A percentile compares a stretch with the other conserved stretches of the same genome.
These are phyloP conservation scores for Emydura subglobosa DNA, from an alignment of 2,113 vertebrate species.

Conservation along the genomic window DNA sequence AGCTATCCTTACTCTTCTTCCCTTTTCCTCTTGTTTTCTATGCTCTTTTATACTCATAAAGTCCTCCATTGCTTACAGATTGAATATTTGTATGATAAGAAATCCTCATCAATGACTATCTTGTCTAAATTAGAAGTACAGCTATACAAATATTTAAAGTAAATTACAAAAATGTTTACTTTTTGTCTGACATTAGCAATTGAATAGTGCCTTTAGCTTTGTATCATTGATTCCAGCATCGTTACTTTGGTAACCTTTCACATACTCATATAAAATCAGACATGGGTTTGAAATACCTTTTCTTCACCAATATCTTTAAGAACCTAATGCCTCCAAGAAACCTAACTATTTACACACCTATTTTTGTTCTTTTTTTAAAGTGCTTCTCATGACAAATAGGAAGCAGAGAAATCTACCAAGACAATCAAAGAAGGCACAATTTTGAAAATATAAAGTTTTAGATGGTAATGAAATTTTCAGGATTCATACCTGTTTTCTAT, in stretches of 20 bases:
- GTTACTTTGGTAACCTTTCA: neutral
- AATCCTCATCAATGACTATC: slow-evolving; percentile 2
- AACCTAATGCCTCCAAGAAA: neutral
- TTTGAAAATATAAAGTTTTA: slow-evolving; percentile 8
- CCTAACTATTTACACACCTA: neutral
- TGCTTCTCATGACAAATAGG: neutral
- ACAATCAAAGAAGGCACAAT: neutral
- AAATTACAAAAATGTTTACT: neutral
- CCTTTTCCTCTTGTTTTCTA: neutral
- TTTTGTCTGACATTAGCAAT: slow-evolving; percentile 28
- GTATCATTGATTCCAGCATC: neutral
- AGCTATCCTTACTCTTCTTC: neutral
- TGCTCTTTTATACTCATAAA: neutral
- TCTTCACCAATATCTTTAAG: neutral
- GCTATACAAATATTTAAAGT: neutral
- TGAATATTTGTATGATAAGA: slow-evolving; percentile 28
- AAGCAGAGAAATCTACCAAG: neutral
- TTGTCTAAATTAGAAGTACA: neutral
- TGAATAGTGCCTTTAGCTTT: neutral
- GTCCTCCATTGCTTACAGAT: slow-evolving; percentile 36
- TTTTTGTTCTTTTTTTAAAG: neutral
- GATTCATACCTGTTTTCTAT: neutral
- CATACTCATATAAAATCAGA: neutral
- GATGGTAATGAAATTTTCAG: neutral
- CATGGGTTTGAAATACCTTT: neutral